A percentile compares a stretch with the other conserved stretches of the same genome.
Evolutionary conservation across 2,888 invertebrate genomes (phyloP).

Genomic region (Acronicta psi): DNA sequence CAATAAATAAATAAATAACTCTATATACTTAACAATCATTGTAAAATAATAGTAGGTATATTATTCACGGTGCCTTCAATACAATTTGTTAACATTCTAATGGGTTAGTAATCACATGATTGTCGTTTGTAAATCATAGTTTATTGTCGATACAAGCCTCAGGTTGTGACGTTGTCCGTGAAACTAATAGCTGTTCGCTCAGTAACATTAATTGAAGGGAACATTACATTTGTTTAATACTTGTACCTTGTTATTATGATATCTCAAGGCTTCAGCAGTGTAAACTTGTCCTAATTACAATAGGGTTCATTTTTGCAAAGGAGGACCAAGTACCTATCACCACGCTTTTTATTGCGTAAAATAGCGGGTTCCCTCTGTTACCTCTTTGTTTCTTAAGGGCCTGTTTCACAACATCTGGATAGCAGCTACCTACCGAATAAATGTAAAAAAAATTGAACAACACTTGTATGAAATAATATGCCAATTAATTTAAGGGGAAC

Average conservation of each 20-base stretch:
- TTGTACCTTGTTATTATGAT: conserved; percentile 21
- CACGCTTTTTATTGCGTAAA: too few relatives aligned
- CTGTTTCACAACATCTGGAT: too few relatives aligned
- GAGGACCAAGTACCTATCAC: too few relatives aligned
- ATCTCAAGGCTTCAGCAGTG: conserved; percentile 13
- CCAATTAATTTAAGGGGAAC: too few relatives aligned
- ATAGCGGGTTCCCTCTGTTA: too few relatives aligned
- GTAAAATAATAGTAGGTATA: conserved; percentile 5
- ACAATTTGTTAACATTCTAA: conserved; percentile 41
- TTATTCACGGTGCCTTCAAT: conserved; percentile 23
- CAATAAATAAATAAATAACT: too few relatives aligned
- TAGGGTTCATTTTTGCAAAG: too few relatives aligned
- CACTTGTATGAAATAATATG: too few relatives aligned
- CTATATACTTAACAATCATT: too few relatives aligned
- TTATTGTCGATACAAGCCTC: conserved; percentile 13
- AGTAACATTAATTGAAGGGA: conserved; percentile 18
- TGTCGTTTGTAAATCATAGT: conserved; percentile 18
- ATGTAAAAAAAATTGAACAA: too few relatives aligned
- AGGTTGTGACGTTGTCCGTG: conserved; percentile 32
- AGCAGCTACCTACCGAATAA: too few relatives aligned
- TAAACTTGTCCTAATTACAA: not conserved
- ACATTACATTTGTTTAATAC: conserved; percentile 11
- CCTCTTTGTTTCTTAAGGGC: too few relatives aligned
- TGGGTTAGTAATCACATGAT: conserved; percentile 33
- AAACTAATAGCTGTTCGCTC: conserved; percentile 33